phyloP scores from a whole-genome alignment of 37 sponge, comb jelly and placozoan species.

The Aphrocallistes beatrix region DNA sequence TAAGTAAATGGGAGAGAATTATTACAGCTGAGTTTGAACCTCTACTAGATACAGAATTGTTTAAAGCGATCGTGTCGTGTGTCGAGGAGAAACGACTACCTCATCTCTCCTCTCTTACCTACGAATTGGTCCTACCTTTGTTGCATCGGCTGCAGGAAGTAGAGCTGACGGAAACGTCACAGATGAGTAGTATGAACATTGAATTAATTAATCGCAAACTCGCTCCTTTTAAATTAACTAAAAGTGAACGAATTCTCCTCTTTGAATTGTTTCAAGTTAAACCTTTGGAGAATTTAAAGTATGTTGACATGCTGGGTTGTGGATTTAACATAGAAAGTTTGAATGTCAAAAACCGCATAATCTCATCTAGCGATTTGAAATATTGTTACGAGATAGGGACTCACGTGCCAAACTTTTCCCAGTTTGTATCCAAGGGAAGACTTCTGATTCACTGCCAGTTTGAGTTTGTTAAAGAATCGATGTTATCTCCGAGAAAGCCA shows the following conservation, averaged over 20 bases:
- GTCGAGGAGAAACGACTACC: neutral
- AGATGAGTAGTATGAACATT: neutral
- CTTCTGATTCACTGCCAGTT: neutral
- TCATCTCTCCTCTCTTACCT: neutral
- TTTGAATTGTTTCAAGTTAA: neutral
- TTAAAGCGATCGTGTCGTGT: neutral
- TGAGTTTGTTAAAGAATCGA: neutral
- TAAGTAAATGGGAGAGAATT: neutral
- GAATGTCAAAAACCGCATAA: neutral
- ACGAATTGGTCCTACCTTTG: neutral
- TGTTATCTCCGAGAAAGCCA: neutral
- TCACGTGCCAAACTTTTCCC: neutral
- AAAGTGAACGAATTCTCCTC: neutral
- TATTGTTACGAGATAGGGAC: constrained; percentile 6
- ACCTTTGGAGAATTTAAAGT: neutral
- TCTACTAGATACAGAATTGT: neutral
- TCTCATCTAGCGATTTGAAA: neutral
- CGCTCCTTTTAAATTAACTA: neutral
- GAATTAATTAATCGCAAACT: neutral
- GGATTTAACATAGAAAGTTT: neutral
- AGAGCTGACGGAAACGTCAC: neutral
- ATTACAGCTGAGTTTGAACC: neutral
- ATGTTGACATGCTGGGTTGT: neutral
- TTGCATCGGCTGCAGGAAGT: neutral
- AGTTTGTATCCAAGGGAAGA: neutral